A percentile compares a stretch with the other conserved stretches of the same genome.
These are phyloP conservation scores for Fragum fragum DNA, from an alignment of 2,888 invertebrate genomes.

Conservation along the genomic window DNA sequence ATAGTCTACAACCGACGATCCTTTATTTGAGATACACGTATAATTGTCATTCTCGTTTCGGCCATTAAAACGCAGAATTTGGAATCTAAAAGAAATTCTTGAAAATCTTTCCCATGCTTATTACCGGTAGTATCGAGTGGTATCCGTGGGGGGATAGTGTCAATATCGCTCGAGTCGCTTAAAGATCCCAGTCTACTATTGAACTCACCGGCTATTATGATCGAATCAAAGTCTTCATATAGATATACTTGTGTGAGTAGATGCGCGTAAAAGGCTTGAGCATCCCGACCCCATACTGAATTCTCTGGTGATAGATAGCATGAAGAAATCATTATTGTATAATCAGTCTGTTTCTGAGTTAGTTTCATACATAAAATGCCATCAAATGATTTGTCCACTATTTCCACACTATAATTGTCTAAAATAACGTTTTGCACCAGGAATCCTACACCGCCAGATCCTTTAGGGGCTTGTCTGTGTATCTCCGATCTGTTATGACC, in stretches of 20 bases:
- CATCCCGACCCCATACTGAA: background rate
- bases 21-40: background rate
- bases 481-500: constrained; percentile 39
- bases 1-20: constrained; percentile 1
- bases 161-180: background rate
- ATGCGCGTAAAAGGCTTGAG: background rate
- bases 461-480: constrained; percentile 37
- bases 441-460: constrained; percentile 48
- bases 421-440: constrained; percentile 12
- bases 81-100: background rate
- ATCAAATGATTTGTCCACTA: constrained; percentile 42
- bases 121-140: background rate
- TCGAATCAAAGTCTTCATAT: background rate
- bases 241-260: background rate
- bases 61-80: constrained; percentile 16
- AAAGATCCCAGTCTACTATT: constrained; percentile 1
- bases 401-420: constrained; percentile 23
- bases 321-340: constrained; percentile 1
- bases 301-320: background rate
- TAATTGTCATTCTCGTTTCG: background rate
- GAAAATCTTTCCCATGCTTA: background rate
- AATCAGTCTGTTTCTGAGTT: background rate
- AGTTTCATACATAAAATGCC: constrained; percentile 30
- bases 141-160: background rate
- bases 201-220: background rate